Percentiles rank a stretch among this genome's conserved stretches.
phyloP scores from a whole-genome alignment of 1,140 invertebrate species.

The Oedothorax gibbosus region DNA sequence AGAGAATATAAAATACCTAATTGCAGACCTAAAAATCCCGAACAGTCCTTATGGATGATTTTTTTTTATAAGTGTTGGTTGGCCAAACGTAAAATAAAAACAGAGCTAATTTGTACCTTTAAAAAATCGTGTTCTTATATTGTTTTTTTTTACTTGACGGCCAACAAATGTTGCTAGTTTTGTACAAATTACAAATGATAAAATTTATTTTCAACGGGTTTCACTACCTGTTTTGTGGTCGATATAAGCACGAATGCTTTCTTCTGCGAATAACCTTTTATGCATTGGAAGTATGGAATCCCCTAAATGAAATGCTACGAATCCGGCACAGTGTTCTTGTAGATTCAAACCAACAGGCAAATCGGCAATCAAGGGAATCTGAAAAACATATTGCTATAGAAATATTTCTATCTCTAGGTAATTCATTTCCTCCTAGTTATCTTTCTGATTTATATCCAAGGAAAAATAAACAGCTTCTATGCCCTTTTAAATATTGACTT shows the following conservation, averaged over 20 bases:
- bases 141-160: background rate
- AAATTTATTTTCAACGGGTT: background rate
- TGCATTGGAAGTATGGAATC: constrained; percentile 9
- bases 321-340: constrained; percentile 75
- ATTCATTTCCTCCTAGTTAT: background rate
- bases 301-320: constrained; percentile 11
- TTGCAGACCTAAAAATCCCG: no score
- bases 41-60: no score
- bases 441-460: background rate
- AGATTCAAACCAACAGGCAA: constrained; percentile 84
- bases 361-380: constrained; percentile 70
- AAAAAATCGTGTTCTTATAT: no score
- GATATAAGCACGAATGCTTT: constrained; percentile 22
- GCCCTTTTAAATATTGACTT: no score
- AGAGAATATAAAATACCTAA: no score
- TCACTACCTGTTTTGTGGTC: constrained; percentile 5
- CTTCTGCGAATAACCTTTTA: constrained; percentile 26
- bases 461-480: no score
- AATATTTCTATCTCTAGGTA: background rate
- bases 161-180: background rate
- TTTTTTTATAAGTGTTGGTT: no score
- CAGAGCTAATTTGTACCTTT: no score
- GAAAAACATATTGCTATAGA: constrained; percentile 1
- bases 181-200: background rate
- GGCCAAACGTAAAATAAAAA: no score